A percentile compares a stretch with the other conserved stretches of the same genome.
Evolutionary conservation across 2,797 vertebrate genomes (phyloP).

Genomic region (Martes flavigula): DNA sequence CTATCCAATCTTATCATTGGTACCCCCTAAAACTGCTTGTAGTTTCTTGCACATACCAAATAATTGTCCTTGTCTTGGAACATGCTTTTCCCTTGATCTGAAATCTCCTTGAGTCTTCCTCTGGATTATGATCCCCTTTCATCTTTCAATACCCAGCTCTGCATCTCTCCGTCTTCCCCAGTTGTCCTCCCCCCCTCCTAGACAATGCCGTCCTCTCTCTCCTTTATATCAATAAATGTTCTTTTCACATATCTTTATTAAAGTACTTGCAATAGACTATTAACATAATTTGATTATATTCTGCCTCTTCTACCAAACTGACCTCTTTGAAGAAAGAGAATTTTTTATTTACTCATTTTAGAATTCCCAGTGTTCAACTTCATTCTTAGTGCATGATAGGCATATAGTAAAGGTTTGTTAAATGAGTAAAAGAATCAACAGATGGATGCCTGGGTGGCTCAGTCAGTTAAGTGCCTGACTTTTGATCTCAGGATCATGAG

Average conservation of each 20-base stretch:
- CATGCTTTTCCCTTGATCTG: neutral
- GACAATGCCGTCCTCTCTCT: neutral
- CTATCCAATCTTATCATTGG: neutral
- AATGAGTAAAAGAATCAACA: neutral
- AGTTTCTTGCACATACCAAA: neutral
- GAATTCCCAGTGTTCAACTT: neutral
- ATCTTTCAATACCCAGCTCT: neutral
- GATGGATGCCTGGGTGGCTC: neutral
- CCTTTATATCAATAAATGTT: neutral
- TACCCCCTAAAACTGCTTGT: neutral
- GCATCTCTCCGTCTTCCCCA: neutral
- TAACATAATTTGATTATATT: constrained; percentile 27
- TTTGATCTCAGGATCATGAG: neutral
- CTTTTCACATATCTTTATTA: constrained; percentile 9
- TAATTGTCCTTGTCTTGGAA: neutral
- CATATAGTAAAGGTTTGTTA: neutral
- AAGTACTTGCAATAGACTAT: neutral
- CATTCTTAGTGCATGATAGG: neutral
- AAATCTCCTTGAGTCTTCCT: neutral
- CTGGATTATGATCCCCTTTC: neutral
- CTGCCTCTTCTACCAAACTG: neutral
- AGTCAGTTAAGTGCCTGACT: neutral
- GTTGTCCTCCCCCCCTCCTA: neutral
- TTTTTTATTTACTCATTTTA: neutral
- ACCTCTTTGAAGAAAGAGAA: neutral